phyloP scores from a whole-genome alignment of 2,888 invertebrate genomes.

The Xestoiulus laeticollis region DNA sequence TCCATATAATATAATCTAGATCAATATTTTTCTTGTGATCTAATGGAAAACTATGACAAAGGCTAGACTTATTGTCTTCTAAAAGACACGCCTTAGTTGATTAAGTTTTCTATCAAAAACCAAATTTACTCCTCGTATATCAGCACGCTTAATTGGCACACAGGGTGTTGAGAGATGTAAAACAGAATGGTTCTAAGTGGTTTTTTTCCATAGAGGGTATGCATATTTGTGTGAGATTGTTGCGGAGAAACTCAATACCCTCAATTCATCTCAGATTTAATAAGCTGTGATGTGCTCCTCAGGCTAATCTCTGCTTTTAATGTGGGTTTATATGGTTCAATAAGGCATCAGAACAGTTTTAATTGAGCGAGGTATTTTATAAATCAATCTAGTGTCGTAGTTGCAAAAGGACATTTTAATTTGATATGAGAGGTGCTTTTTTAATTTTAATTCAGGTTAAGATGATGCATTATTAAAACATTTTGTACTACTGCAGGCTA shows the following conservation, averaged over 20 bases:
- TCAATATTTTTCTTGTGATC: conserved; percentile 6
- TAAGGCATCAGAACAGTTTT: conserved; percentile 12
- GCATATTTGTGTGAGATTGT: background rate
- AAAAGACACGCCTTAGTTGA: conserved; percentile 38
- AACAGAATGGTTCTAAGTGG: background rate
- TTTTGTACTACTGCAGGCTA: too few relatives aligned
- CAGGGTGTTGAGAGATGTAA: conserved; percentile 20
- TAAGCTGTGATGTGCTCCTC: background rate
- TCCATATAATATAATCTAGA: background rate
- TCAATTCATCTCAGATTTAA: background rate
- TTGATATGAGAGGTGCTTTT: too few relatives aligned
- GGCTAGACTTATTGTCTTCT: conserved; percentile 35
- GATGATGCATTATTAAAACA: too few relatives aligned
- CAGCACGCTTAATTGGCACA: conserved; percentile 12
- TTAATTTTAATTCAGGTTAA: background rate
- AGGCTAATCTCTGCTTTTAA: conserved; percentile 4
- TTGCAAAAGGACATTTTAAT: background rate
- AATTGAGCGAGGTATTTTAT: background rate
- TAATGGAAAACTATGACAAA: conserved; percentile 18
- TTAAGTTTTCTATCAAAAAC: conserved; percentile 1
- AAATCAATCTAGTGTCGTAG: background rate
- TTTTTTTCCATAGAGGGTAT: background rate
- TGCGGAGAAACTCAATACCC: background rate
- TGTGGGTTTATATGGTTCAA: background rate
- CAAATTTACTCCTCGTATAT: background rate